These are phyloP conservation scores for Pterocles orientalis DNA, from an alignment of 2,113 vertebrate genomes.

Conservation along the genomic window DNA sequence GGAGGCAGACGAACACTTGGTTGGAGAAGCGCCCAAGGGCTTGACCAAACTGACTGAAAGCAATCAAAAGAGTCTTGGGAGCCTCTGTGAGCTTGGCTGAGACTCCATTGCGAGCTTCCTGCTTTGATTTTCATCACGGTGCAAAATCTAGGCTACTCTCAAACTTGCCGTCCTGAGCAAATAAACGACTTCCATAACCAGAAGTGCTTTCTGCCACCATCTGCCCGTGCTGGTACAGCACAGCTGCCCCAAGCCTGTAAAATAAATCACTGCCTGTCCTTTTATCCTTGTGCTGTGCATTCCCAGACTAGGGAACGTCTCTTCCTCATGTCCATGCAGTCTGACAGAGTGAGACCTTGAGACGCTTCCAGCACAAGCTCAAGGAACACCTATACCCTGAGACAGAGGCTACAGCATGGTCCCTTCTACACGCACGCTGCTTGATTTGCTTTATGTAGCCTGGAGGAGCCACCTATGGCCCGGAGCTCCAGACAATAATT, in stretches of 20 bases:
- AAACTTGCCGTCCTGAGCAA: fast-evolving
- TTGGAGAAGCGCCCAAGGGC: not conserved
- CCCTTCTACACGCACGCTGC: fast-evolving
- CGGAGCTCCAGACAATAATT: not conserved
- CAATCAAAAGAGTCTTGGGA: not conserved
- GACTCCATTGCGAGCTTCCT: not conserved
- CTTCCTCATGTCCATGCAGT: not conserved
- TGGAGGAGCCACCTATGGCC: not conserved
- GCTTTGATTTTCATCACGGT: not conserved
- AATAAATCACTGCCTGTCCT: not conserved
- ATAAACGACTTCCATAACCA: not conserved
- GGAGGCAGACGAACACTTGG: not conserved
- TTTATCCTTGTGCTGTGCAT: not conserved
- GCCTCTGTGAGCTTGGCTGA: not conserved
- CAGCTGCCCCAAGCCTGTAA: not conserved
- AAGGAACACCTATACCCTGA: fast-evolving
- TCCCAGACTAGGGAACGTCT: not conserved
- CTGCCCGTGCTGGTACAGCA: not conserved
- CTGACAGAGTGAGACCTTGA: not conserved
- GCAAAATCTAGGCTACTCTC: not conserved
- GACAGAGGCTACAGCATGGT: not conserved
- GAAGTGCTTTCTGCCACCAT: not conserved
- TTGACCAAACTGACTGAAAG: not conserved
- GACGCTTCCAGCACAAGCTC: not conserved
- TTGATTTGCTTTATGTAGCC: not conserved